Base-by-base conservation (phyloP, 2,888 invertebrate species). In the Metacarcinus magister region DNA sequence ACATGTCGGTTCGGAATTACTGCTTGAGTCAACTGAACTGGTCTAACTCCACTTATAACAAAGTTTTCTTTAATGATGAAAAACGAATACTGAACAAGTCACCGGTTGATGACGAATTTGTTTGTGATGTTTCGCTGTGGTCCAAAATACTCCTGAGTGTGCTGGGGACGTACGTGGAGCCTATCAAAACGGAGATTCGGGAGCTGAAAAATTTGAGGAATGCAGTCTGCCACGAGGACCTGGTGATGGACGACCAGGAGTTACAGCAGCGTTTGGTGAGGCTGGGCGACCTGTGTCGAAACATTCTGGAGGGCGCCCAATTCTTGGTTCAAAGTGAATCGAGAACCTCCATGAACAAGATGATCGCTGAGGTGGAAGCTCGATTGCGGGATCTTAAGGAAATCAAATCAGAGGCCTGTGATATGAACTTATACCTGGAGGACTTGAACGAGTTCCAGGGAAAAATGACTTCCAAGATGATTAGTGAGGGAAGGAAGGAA, bases 131-230 rank as follows among this genome's bases (percentile, higher is more conserved):
- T 28, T 93, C 96, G 2, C 87, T 96, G 19, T 43, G 67, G 4
- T 96, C 95, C 89, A 96, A 96, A 87, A 48, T 96, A n/a, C 89
- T 96, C 39, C 46, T 23, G 16, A 39, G 87, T 16, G 87, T 96
- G 28, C 43, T 96, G 32, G 95, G 96, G 0, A 96, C 93, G 23
- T 39, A 95, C n/a, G 48, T 94, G 28, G 96, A 96, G 16, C 93
- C 95, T 0, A 92, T 96, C 13, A 96, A 92, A 44, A 93, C 95
- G 89, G 93, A 91, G 23, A 32, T 96, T 1, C 44, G 94, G 19
- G 93, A 96, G 23, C 39, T 96, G 39, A 96, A 96, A 92, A 96
- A 96, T 44, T 82, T 96, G 28, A 95, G 96, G 54, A 96, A 96
- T 60, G 95, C 91, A n/a, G 96, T 96, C 0, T 96, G 96, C 94